Base-by-base conservation (phyloP, 2,113 vertebrate species). In the Xerus inauris region DNA sequence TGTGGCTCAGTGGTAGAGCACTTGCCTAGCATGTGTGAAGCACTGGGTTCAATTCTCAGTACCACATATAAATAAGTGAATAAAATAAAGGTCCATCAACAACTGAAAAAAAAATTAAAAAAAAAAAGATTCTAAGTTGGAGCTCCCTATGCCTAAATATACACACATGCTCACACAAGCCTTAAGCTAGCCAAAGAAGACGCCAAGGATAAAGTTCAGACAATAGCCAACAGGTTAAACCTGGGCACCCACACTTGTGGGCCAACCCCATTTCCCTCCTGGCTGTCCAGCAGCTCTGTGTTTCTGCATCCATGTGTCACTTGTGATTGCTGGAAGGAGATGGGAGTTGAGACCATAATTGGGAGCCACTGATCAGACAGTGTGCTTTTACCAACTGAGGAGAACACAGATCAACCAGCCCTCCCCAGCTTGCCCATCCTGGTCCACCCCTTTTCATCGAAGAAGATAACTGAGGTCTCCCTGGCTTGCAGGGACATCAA, bases 391-490 rank as follows among this genome's bases (percentile, higher is more conserved):
- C 47, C 47, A 32, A 64, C 71, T 73, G 81, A 28, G 35, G 6
- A 26, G 45, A 96, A n/a, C 24, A 42, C 0, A 80, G 35, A 49
- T n/a, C 20, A 4, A 30, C 8, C 51, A 65, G 51, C 9, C 45
- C 13, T 54, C 19, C 26, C 5, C 45, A n/a, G 38, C 77, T 71
- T 24, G 45, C 19, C 49, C 38, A 32, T 42, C 10, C 38, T 32
- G 14, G 38, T 38, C 80, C 9, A 65, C 17, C 64, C 11, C n/a
- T 16, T 77, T 64, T 49, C 38, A 62, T 73, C 87, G 45, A 75
- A 47, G 75, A 87, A 30, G 73, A 76, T 85, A 85, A 92, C 20
- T 62, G 81, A 86, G 51, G 77, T 92, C n/a, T 94, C 42, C 26
- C 30, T 71, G 64, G 81, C 71, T 91, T 10, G 0, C 10, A 71